These are phyloP conservation scores for Drosophila lowei DNA, from an alignment of 1,140 invertebrate genomes.

Conservation along the genomic window DNA sequence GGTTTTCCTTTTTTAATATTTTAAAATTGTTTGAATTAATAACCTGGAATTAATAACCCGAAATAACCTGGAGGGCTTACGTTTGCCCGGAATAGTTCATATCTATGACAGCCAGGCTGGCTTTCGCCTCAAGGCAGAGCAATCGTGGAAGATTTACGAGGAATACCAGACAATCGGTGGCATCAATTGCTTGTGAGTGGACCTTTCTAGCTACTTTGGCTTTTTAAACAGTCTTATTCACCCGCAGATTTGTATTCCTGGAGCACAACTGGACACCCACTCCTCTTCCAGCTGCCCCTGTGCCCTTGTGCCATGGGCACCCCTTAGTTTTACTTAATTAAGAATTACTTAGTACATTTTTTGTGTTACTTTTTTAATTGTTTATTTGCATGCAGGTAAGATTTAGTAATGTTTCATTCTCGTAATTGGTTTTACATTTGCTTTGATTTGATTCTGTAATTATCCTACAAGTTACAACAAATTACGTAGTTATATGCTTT, in stretches of 20 bases:
- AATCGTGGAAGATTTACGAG: slow-evolving; percentile 9
- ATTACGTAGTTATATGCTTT: slow-evolving; percentile 66
- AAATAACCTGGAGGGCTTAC: no score
- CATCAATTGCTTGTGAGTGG: slow-evolving; percentile 32
- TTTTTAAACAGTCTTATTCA: background rate
- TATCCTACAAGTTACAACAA: slow-evolving; percentile 78
- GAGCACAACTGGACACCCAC: slow-evolving; percentile 8
- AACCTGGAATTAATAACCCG: no score
- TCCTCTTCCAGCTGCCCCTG: slow-evolving; percentile 6
- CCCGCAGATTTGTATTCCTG: slow-evolving; percentile 30
- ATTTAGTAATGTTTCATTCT: slow-evolving; percentile 63
- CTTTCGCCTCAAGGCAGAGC: background rate
- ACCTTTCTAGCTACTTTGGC: background rate
- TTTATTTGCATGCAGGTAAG: slow-evolving; percentile 80
- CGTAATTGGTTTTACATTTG: slow-evolving; percentile 52
- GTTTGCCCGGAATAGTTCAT: no score
- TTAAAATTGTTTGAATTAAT: no score
- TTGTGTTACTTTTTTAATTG: slow-evolving; percentile 31
- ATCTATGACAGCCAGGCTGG: slow-evolving; percentile 1
- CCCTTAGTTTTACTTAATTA: no score
- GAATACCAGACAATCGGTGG: slow-evolving; percentile 6
- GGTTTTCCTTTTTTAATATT: no score
- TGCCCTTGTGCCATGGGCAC: background rate
- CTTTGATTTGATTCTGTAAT: slow-evolving; percentile 49
- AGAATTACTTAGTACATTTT: background rate